Percentiles rank a stretch among this genome's conserved stretches.
Conservation (phyloP, 2,797 vertebrate species). For the Sebastes itinus region DNA sequence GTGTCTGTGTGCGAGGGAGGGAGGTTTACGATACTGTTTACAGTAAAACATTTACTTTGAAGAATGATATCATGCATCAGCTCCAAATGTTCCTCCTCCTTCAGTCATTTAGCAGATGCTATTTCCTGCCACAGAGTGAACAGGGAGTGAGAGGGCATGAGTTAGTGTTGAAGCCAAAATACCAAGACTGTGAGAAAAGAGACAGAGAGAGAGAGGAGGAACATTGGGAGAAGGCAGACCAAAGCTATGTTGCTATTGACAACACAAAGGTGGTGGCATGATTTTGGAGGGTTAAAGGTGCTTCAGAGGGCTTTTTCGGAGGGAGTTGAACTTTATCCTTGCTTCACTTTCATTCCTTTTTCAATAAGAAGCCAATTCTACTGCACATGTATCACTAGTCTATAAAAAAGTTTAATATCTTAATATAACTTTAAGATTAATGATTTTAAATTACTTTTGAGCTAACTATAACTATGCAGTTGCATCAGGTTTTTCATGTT, state of each 20-base stretch:
- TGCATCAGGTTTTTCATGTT: background rate
- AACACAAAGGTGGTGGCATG: background rate
- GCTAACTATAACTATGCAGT: background rate
- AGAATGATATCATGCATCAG: slow-evolving; percentile 40
- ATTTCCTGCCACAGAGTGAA: slow-evolving; percentile 45
- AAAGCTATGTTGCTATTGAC: background rate
- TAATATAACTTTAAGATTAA: background rate
- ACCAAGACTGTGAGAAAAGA: background rate
- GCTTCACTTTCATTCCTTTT: background rate
- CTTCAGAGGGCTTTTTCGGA: no score
- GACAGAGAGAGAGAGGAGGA: background rate
- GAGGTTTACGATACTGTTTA: slow-evolving; percentile 49
- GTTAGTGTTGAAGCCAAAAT: slow-evolving; percentile 17
- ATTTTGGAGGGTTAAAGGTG: background rate
- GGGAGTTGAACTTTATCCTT: background rate
- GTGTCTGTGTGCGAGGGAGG: slow-evolving; percentile 17
- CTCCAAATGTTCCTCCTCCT: slow-evolving; percentile 36
- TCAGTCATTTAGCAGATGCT: slow-evolving; percentile 31
- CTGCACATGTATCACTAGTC: background rate
- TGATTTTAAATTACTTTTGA: background rate
- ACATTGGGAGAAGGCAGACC: no score
- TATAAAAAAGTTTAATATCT: background rate
- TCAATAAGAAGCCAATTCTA: background rate
- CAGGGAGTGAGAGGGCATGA: background rate
- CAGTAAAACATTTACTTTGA: slow-evolving; percentile 55